A percentile compares a stretch with the other conserved stretches of the same genome.
Conservation (phyloP, 2,113 vertebrate genomes). For the Cyanoliseus patagonus region DNA sequence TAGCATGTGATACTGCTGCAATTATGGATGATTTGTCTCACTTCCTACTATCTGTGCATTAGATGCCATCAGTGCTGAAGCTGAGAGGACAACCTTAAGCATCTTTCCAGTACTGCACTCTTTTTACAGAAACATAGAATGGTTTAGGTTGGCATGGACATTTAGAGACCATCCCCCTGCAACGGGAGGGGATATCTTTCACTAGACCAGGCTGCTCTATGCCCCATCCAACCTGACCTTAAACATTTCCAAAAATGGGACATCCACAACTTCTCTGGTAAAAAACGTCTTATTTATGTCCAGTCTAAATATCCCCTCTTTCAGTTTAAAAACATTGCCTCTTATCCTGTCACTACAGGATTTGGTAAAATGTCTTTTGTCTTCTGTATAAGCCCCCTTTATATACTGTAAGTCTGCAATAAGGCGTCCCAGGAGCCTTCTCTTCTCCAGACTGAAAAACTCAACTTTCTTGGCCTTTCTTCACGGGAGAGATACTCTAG, state of each 20-base stretch:
- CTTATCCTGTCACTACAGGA: background rate
- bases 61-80: background rate
- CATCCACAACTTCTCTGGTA: background rate
- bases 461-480: background rate
- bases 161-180: background rate
- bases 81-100: background rate
- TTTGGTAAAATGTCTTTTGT: background rate
- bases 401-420: background rate
- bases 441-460: background rate
- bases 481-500: background rate
- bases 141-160: background rate
- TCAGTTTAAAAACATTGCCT: background rate
- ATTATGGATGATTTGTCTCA: background rate
- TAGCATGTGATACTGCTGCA: background rate
- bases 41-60: background rate
- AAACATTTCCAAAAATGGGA: background rate
- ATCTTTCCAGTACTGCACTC: background rate
- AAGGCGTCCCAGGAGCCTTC: rapidly evolving
- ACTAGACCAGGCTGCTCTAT: background rate
- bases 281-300: background rate
- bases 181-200: background rate
- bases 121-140: background rate
- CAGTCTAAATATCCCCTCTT: background rate
- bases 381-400: background rate
- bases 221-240: background rate